phyloP scores from a whole-genome alignment of 2,797 vertebrate genomes.

The Hapalemur alaotrensis region DNA sequence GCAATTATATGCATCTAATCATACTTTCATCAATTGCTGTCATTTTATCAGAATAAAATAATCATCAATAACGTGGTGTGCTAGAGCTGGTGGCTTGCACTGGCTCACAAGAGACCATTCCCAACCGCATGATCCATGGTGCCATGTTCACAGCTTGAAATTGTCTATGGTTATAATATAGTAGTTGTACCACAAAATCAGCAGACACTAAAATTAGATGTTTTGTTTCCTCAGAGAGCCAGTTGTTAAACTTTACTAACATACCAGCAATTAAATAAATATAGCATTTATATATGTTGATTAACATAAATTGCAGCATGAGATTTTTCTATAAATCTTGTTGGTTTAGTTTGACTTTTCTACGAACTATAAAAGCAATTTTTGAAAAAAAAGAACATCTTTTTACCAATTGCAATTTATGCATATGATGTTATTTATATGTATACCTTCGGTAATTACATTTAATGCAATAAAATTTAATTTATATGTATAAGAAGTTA shows the following conservation, averaged over 20 bases:
- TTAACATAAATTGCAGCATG: neutral
- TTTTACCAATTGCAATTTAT: neutral
- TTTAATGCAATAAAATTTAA: neutral
- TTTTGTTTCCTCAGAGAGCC: neutral
- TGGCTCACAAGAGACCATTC: neutral
- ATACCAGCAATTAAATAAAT: neutral
- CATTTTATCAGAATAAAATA: neutral
- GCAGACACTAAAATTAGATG: neutral
- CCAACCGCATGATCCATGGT: neutral
- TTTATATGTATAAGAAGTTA: neutral
- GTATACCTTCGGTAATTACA: neutral
- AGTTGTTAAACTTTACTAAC: neutral
- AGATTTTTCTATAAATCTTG: neutral
- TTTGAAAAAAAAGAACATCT: neutral
- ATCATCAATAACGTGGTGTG: neutral
- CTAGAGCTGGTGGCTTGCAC: neutral
- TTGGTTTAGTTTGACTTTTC: neutral
- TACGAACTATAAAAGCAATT: neutral
- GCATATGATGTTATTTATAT: neutral
- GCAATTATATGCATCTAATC: neutral
- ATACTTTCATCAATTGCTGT: neutral
- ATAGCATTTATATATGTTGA: neutral
- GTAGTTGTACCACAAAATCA: neutral
- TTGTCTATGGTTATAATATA: too few relatives aligned
- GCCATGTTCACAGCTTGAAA: accelerated